These are phyloP conservation scores for Xanthorhoe designata DNA, from an alignment of 2,888 invertebrate species.

Conservation along the genomic window DNA sequence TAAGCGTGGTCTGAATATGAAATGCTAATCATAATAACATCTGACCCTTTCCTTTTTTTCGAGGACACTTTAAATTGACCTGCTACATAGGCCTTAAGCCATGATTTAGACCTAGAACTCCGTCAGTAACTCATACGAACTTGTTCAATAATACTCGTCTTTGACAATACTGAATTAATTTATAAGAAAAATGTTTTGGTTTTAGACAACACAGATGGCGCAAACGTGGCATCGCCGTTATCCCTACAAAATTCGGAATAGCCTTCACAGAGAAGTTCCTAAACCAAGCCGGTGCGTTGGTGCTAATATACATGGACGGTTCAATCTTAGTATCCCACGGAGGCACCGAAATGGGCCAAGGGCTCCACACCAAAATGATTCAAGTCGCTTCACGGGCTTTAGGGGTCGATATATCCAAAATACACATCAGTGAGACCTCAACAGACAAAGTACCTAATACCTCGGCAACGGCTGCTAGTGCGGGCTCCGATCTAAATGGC, in stretches of 20 bases:
- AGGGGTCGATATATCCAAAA: slow-evolving; percentile 88
- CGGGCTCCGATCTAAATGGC: slow-evolving; percentile 95
- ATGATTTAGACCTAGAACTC: too few species aligned
- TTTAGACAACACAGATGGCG: slow-evolving; percentile 91
- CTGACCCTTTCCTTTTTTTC: too few species aligned
- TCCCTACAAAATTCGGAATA: slow-evolving; percentile 95
- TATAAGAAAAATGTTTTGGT: slow-evolving; percentile 38
- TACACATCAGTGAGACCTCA: slow-evolving; percentile 93
- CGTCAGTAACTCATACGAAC: too few species aligned
- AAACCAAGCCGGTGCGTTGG: slow-evolving; percentile 95
- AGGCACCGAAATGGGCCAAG: slow-evolving; percentile 99
- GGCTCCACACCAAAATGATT: slow-evolving; percentile 97
- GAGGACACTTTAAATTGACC: too few species aligned
- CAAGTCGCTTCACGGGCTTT: slow-evolving; percentile 93
- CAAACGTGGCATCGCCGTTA: slow-evolving; percentile 93
- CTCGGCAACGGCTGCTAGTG: slow-evolving; percentile 95
- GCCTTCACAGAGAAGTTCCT: slow-evolving; percentile 91
- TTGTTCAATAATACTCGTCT: too few species aligned
- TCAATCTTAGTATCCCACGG: slow-evolving; percentile 95
- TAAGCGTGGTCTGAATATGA: too few species aligned
- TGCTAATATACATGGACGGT: slow-evolving; percentile 95
- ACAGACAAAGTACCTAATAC: slow-evolving; percentile 97
- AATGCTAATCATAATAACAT: too few species aligned
- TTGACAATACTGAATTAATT: background rate
- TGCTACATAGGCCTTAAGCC: too few species aligned